These are phyloP conservation scores for Scaptomyza cyrtandrae DNA, from an alignment of 2,888 invertebrate species.

Conservation along the genomic window DNA sequence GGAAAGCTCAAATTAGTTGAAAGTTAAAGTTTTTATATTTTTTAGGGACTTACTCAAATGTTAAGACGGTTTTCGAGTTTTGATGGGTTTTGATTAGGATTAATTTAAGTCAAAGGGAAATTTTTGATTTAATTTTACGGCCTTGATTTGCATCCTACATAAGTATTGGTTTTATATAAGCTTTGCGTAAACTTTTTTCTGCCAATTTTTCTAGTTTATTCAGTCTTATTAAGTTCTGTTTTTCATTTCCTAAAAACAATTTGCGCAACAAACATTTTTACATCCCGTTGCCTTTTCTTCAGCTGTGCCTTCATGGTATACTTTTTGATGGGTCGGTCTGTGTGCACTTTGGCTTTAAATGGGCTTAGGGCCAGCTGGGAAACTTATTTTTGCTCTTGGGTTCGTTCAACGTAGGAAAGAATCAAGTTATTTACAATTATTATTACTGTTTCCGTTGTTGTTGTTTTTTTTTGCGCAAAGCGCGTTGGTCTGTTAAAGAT, in stretches of 20 bases:
- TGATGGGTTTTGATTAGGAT: not conserved
- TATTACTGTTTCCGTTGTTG: slow-evolving; percentile 51
- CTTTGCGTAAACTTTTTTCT: slow-evolving; percentile 12
- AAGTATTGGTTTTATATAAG: slow-evolving; percentile 3
- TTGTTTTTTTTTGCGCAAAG: slow-evolving; percentile 36
- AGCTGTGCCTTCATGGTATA: slow-evolving; percentile 34
- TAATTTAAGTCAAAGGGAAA: too few species aligned
- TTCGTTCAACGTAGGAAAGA: slow-evolving; percentile 28
- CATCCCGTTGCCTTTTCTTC: slow-evolving; percentile 45
- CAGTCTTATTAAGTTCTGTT: slow-evolving; percentile 19
- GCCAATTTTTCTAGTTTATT: slow-evolving; percentile 19
- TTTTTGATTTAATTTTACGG: not conserved
- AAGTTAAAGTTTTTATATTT: not conserved
- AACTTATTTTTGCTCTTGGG: slow-evolving; percentile 39
- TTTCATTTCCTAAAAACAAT: slow-evolving; percentile 49
- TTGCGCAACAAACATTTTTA: slow-evolving; percentile 51
- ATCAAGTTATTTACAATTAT: slow-evolving; percentile 75
- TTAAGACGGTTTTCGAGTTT: not conserved
- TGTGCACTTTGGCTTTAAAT: slow-evolving; percentile 51
- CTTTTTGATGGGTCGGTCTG: slow-evolving; percentile 15
- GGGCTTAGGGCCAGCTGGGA: slow-evolving; percentile 53
- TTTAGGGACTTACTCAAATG: too few species aligned
- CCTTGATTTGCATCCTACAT: not conserved
- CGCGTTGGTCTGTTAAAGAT: slow-evolving; percentile 63
- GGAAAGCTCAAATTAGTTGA: not conserved